Conservation (phyloP, 2,797 vertebrate species). For the Schizopygopsis malacanthus region DNA sequence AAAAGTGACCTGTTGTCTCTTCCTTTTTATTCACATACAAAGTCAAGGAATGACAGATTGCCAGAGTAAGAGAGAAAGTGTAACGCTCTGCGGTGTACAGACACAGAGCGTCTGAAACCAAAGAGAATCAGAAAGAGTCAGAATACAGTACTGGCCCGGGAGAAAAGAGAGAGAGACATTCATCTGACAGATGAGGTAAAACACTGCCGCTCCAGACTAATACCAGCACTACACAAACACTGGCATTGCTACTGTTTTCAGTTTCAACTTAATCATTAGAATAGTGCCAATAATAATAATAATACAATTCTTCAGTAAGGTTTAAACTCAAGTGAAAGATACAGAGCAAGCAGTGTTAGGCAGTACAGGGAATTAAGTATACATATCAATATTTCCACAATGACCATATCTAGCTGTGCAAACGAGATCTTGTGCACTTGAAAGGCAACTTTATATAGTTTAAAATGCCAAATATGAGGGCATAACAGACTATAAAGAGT, state of each 20-base stretch:
- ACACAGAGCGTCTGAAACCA: background rate
- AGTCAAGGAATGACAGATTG: constrained; percentile 32
- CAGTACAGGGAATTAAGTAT: background rate
- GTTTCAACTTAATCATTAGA: constrained; percentile 39
- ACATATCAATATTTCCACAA: constrained; percentile 16
- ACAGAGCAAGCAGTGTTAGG: constrained; percentile 20
- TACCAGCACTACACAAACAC: constrained; percentile 42
- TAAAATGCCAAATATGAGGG: background rate
- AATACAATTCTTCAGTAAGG: constrained; percentile 19
- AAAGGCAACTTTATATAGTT: constrained; percentile 32
- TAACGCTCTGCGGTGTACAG: constrained; percentile 29
- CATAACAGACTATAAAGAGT: background rate
- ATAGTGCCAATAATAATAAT: constrained; percentile 27
- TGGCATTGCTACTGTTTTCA: constrained; percentile 51
- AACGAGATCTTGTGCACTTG: constrained; percentile 12
- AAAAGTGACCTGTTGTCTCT: constrained; percentile 47
- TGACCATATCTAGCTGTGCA: constrained; percentile 24
- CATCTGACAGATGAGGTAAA: constrained; percentile 31
- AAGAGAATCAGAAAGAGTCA: constrained; percentile 10
- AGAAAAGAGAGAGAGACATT: constrained; percentile 12
- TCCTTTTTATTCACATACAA: constrained; percentile 44
- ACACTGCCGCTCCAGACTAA: constrained; percentile 10
- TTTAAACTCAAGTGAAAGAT: constrained; percentile 34
- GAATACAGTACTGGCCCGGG: constrained; percentile 43
- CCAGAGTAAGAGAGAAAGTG: constrained; percentile 40